Conservation (phyloP, 2,797 vertebrate species). For the Peromyscus attwateri region DNA sequence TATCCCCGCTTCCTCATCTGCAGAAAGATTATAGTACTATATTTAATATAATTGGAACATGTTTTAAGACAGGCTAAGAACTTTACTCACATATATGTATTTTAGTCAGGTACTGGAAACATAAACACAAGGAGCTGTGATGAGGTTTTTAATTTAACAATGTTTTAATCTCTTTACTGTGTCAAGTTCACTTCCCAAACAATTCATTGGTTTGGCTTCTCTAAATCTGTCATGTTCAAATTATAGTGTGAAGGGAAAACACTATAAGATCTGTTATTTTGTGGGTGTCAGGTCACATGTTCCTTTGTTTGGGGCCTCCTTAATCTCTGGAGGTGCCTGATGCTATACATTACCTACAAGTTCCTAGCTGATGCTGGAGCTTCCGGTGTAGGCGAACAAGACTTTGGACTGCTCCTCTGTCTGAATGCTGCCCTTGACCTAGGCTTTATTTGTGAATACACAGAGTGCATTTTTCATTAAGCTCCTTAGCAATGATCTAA, state of each 20-base stretch:
- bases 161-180: background rate
- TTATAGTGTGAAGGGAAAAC: background rate
- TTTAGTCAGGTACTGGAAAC: background rate
- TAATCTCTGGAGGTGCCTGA: background rate
- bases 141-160: background rate
- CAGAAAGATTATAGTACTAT: background rate
- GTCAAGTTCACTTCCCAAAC: background rate
- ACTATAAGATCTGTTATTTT: background rate
- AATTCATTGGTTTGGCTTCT: background rate
- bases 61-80: background rate
- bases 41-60: background rate
- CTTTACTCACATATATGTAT: background rate
- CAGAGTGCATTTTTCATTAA: conserved; percentile 9
- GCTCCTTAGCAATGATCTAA: background rate
- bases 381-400: background rate
- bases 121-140: background rate
- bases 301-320: background rate
- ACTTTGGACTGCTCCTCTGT: background rate
- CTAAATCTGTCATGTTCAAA: background rate
- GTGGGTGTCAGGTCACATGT: background rate
- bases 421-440: background rate
- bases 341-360: conserved; percentile 4
- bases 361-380: background rate
- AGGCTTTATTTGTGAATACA: conserved; percentile 9
- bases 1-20: background rate